Evolutionary conservation across 2,888 invertebrate genomes (phyloP).

Genomic region (Thymelicus lineola): DNA sequence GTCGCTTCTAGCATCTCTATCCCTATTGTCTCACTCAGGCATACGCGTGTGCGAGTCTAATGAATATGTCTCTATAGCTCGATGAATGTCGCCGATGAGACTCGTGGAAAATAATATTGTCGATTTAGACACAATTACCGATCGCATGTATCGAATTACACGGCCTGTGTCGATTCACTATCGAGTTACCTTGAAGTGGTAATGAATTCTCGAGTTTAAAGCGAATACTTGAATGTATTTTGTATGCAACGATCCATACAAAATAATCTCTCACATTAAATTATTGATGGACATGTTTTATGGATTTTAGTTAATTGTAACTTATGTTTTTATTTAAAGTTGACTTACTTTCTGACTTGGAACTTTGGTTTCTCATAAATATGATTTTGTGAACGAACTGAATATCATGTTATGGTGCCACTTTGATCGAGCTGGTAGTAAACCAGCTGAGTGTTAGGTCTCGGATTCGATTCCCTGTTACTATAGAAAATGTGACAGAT

Average conservation of each 20-base stretch:
- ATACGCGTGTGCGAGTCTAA: conserved; percentile 56
- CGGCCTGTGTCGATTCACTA: conserved; percentile 43
- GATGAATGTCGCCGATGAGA: conserved; percentile 65
- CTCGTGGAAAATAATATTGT: conserved; percentile 66
- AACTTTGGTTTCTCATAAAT: too few relatives aligned
- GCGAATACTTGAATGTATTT: neutral
- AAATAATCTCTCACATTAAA: conserved; percentile 2
- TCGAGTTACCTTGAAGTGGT: conserved; percentile 47
- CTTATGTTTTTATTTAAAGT: too few relatives aligned
- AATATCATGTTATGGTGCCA: too few relatives aligned
- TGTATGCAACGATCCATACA: neutral
- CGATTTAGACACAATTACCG: conserved; percentile 74
- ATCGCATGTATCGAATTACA: conserved; percentile 64
- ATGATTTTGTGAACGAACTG: too few relatives aligned
- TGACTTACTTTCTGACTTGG: too few relatives aligned
- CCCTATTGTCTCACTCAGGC: conserved; percentile 37
- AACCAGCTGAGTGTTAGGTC: too few relatives aligned
- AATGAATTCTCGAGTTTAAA: conserved; percentile 23
- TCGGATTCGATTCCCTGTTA: too few relatives aligned
- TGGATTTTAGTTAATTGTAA: too few relatives aligned
- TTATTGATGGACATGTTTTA: neutral
- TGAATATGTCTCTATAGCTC: conserved; percentile 68
- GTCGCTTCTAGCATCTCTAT: conserved; percentile 41
- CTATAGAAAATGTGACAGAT: too few relatives aligned
- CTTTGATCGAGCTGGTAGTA: too few relatives aligned